A percentile compares a stretch with the other conserved stretches of the same genome.
phyloP scores from a whole-genome alignment of 2,888 invertebrate species.

The Metopia argyrocephala region DNA sequence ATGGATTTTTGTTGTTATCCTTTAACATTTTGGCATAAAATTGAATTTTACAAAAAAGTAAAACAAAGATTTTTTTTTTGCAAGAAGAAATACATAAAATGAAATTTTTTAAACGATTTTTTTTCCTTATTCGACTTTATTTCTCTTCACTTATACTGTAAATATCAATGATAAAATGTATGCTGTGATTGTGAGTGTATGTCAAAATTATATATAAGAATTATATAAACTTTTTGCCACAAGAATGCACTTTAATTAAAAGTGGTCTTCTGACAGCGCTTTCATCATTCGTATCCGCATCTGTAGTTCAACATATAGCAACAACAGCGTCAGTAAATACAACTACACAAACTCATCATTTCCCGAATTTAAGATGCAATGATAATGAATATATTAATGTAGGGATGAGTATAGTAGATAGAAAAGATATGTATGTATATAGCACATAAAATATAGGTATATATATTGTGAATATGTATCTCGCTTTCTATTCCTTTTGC shows the following conservation, averaged over 20 bases:
- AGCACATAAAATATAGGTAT: no score
- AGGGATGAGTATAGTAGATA: not conserved
- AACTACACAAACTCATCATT: not conserved
- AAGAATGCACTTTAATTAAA: conserved; percentile 37
- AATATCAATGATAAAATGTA: no score
- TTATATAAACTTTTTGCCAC: conserved; percentile 17
- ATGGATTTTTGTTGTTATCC: no score
- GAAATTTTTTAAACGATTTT: no score
- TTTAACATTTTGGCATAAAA: no score
- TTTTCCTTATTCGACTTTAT: no score
- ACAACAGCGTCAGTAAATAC: not conserved
- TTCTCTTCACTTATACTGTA: no score
- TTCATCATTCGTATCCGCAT: not conserved
- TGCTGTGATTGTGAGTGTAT: not conserved
- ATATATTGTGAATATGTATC: no score
- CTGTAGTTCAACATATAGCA: not conserved
- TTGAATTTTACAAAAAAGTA: no score
- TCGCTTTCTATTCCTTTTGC: no score
- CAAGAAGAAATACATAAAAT: no score
- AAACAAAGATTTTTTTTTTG: no score
- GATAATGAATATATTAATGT: not conserved
- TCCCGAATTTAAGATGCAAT: not conserved
- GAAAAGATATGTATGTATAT: not conserved
- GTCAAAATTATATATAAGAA: not conserved
- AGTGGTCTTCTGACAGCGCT: not conserved